phyloP scores from a whole-genome alignment of 2,888 invertebrate genomes.

The Steinernema scapterisci region DNA sequence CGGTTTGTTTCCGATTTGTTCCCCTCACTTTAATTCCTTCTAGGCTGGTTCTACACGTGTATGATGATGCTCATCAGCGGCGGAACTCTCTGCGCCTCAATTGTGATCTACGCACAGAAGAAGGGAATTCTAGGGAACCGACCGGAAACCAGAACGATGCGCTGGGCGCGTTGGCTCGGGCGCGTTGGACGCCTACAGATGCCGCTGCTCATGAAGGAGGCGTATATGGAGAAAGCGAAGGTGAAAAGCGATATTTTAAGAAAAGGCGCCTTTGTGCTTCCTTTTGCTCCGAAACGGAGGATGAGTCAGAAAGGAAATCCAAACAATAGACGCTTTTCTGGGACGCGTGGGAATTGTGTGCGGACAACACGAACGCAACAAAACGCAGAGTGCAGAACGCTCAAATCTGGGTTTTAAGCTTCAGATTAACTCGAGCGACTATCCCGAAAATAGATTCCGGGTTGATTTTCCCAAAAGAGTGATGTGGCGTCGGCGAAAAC shows the following conservation, averaged over 20 bases:
- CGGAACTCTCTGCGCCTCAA: constrained; percentile 43
- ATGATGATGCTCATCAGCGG: constrained; percentile 47
- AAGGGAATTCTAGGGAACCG: not conserved
- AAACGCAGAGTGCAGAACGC: too few relatives aligned
- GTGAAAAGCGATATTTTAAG: not conserved
- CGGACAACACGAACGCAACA: too few relatives aligned
- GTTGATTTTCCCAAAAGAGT: too few relatives aligned
- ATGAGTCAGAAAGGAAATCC: not conserved
- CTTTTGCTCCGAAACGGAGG: not conserved
- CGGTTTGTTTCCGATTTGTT: constrained; percentile 38
- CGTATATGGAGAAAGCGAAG: constrained; percentile 30
- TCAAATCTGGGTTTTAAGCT: too few relatives aligned
- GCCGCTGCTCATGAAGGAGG: constrained; percentile 26
- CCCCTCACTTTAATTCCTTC: not conserved
- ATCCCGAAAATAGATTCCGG: too few relatives aligned
- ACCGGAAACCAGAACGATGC: not conserved
- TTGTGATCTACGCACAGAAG: constrained; percentile 46
- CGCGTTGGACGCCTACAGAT: not conserved
- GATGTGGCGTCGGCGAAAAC: too few relatives aligned
- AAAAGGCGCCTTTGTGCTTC: not conserved
- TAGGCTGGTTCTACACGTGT: constrained; percentile 45
- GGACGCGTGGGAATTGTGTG: not conserved
- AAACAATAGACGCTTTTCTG: not conserved
- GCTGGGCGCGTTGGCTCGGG: constrained; percentile 27
- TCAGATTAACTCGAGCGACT: too few relatives aligned